A percentile compares a stretch with the other conserved stretches of the same genome.
Evolutionary conservation across 1,140 invertebrate genomes (phyloP).

Genomic region (Brachionus rotundiformis): DNA sequence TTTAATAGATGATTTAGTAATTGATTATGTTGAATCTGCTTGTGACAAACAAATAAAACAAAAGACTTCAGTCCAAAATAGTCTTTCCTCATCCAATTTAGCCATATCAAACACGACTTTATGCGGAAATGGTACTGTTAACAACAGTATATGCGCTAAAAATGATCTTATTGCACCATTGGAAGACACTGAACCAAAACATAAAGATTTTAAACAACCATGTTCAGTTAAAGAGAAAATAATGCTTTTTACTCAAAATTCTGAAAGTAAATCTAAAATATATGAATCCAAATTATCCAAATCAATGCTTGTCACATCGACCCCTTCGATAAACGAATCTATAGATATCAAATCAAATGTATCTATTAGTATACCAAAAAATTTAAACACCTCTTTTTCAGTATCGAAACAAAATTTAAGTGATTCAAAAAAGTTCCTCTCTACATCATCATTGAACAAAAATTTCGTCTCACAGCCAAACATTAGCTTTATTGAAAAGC

Average conservation of each 20-base stretch:
- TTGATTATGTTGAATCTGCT: constrained; percentile 43
- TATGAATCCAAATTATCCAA: constrained; percentile 27
- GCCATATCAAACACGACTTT: not conserved
- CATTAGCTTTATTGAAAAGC: constrained; percentile 21
- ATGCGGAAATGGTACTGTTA: not conserved
- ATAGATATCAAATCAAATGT: not conserved
- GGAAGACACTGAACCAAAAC: not conserved
- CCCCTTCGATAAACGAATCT: constrained; percentile 2
- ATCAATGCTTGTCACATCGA: constrained; percentile 12
- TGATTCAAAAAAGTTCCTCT: not conserved
- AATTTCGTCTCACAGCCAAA: constrained; percentile 17
- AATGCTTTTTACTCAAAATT: constrained; percentile 40
- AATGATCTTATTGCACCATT: not conserved
- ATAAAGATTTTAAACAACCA: not conserved
- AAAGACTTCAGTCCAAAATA: not conserved
- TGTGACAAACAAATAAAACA: constrained; percentile 44
- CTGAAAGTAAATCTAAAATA: not conserved
- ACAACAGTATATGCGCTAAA: not conserved
- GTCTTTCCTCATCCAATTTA: not conserved
- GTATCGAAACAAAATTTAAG: not conserved
- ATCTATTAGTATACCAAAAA: not conserved
- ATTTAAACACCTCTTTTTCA: not conserved
- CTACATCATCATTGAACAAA: constrained; percentile 33
- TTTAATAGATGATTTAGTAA: constrained; percentile 7
- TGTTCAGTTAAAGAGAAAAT: constrained; percentile 35